Conservation (phyloP, 1,140 invertebrate species). For the Chelonus insularis region DNA sequence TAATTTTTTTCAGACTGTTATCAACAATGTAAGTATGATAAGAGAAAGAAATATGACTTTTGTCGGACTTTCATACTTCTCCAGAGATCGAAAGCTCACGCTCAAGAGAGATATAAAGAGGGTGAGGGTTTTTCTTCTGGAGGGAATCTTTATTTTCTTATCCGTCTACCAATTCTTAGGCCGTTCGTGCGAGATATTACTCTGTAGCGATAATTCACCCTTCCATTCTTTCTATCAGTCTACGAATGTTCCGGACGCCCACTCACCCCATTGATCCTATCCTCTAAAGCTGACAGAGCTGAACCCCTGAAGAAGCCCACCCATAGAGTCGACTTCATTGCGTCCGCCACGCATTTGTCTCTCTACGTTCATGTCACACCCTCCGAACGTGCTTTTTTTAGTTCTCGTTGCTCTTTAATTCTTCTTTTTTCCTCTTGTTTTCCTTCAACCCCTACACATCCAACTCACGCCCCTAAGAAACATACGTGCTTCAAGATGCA, state of each 20-base stretch:
- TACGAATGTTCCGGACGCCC: conserved; percentile 16
- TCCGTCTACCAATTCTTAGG: conserved; percentile 35
- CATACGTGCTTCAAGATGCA: background rate
- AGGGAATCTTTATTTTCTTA: conserved; percentile 35
- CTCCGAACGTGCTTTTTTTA: conserved; percentile 34
- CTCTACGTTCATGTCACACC: conserved; percentile 42
- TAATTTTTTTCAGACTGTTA: too few relatives aligned
- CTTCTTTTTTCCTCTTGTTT: conserved; percentile 13
- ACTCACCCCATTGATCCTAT: conserved; percentile 17
- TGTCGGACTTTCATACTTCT: background rate
- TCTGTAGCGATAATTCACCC: conserved; percentile 38
- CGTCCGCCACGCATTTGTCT: conserved; percentile 44
- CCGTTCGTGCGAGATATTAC: conserved; percentile 39
- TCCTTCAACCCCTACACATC: conserved; percentile 8
- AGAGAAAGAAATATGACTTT: background rate
- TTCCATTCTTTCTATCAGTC: conserved; percentile 35
- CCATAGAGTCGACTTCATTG: conserved; percentile 48
- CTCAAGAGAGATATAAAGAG: conserved; percentile 18
- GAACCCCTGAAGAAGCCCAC: conserved; percentile 34
- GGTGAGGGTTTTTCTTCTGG: conserved; percentile 14
- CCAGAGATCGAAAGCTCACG: conserved; percentile 21
- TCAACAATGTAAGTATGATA: too few relatives aligned
- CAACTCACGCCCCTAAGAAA: conserved; percentile 17
- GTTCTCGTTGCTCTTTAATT: conserved; percentile 22
- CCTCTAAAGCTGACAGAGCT: conserved; percentile 17